A percentile compares a stretch with the other conserved stretches of the same genome.
phyloP scores from a whole-genome alignment of 2,797 vertebrate species.

The Okamejei kenojei region DNA sequence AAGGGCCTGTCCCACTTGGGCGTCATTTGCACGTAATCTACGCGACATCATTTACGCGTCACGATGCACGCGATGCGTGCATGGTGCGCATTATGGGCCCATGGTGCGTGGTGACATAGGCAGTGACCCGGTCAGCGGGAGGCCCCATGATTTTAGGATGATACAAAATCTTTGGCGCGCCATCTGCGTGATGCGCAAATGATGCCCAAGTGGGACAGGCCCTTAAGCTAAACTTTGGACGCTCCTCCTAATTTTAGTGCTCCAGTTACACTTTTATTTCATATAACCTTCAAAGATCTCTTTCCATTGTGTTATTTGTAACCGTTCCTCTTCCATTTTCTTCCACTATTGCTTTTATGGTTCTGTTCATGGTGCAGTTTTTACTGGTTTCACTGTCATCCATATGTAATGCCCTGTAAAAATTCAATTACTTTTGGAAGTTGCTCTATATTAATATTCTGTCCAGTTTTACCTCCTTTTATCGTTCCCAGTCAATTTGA shows the following conservation, averaged over 20 bases:
- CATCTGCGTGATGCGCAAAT: too few species aligned
- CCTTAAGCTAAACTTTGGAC: neutral
- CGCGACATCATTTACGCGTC: too few species aligned
- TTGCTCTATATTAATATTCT: neutral
- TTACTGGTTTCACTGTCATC: neutral
- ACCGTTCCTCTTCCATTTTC: neutral
- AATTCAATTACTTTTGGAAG: neutral
- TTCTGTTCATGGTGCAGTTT: neutral
- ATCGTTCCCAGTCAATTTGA: neutral
- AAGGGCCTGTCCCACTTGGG: too few species aligned
- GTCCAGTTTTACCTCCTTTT: neutral
- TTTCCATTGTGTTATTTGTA: constrained; percentile 28
- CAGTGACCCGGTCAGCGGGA: too few species aligned
- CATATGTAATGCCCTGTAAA: neutral
- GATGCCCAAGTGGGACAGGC: too few species aligned
- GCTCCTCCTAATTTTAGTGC: neutral
- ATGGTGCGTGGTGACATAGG: too few species aligned
- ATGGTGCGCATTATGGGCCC: too few species aligned
- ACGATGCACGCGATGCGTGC: too few species aligned
- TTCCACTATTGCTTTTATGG: neutral
- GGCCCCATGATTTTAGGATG: too few species aligned
- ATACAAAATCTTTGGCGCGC: too few species aligned
- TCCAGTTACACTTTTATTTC: neutral
- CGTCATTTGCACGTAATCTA: too few species aligned
- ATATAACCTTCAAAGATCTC: neutral